Evolutionary conservation across 2,888 invertebrate species (phyloP), one percentile per base, ranked within the genome.

Genomic region (Gibbula magus): DNA sequence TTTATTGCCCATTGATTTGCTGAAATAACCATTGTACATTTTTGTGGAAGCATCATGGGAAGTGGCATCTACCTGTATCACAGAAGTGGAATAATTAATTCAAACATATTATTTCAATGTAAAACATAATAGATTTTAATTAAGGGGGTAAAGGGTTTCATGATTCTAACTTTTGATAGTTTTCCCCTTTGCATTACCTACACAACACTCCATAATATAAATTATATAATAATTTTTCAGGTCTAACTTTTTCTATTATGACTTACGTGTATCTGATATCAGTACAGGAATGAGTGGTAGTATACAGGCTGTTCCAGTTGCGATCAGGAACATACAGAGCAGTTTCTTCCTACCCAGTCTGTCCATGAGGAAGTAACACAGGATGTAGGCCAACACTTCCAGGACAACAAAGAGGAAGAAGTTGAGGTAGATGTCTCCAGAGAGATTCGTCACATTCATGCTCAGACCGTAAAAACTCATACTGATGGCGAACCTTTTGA

Each of bases 381-480:
- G 94, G 1, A 94, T 93, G 89, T 96, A 96, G 0, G 95, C 96
- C 0, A 96, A 96, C 82, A 96, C 94, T 93, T 96, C 96, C 0
- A 96, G 95, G n/a, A 95, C 94, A 2, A 96, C 96, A 8, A 95
- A 95, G 85, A 96, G 94, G 4, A 95, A 93, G 90, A 96, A 96
- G 92, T 96, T 96, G n/a, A 96, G 87, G 86, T 95, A 95, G 79
- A 95, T 95, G 91, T 96, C 95, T 35, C 95, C 96, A 13, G 95
- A 96, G 77, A 96, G 94, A 89, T 94, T 95, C 75, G 95, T 95
- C 3, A 96, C 95, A 89, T 95, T 96, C 95, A 96, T 95, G 0
- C 96, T 96, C 10, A 96, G 93, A 0, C 96, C 96, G 88, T 96
- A 96, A 92, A 96, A 96, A 16, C 96, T 95, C 81, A 95, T 95